phyloP scores from a whole-genome alignment of 1,140 invertebrate genomes.

The Drosophila tristis region DNA sequence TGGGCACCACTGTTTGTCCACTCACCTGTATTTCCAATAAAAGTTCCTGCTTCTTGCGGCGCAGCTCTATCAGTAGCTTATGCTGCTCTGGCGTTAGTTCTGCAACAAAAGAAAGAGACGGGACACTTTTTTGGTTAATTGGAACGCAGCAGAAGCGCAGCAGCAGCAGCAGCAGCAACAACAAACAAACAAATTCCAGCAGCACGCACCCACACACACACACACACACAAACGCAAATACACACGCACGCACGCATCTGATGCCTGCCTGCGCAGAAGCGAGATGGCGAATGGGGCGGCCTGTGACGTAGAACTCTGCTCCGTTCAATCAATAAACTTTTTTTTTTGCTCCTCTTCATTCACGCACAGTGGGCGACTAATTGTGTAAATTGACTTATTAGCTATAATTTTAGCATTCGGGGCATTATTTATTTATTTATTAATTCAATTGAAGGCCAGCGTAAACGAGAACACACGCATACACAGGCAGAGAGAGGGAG shows the following conservation, averaged over 20 bases:
- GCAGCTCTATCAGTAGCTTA: conserved; percentile 94
- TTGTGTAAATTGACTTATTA: conserved; percentile 67
- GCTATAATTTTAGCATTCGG: conserved; percentile 53
- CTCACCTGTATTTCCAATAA: conserved; percentile 96
- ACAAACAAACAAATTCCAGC: conserved; percentile 25
- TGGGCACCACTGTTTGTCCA: conserved; percentile 25
- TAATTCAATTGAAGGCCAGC: conserved; percentile 70
- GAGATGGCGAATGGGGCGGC: conserved; percentile 23
- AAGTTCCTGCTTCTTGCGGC: conserved; percentile 94
- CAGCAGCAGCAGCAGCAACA: conserved; percentile 31
- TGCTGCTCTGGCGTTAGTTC: conserved; percentile 96
- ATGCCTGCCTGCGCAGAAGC: conserved; percentile 26
- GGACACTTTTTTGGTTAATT: conserved; percentile 55
- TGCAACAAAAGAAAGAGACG: conserved; percentile 88
- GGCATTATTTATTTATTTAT: conserved; percentile 27
- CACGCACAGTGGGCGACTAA: conserved; percentile 41
- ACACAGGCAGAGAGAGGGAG: background rate
- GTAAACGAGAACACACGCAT: conserved; percentile 47
- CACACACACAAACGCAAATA: conserved; percentile 27
- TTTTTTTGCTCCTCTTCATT: conserved; percentile 15
- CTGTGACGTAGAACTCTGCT: conserved; percentile 21
- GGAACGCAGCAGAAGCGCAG: conserved; percentile 42
- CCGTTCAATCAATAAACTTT: conserved; percentile 41
- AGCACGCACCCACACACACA: conserved; percentile 34
- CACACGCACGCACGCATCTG: conserved; percentile 24